phyloP scores from a whole-genome alignment of 2,888 invertebrate species.

The Meteorus cinctellus region DNA sequence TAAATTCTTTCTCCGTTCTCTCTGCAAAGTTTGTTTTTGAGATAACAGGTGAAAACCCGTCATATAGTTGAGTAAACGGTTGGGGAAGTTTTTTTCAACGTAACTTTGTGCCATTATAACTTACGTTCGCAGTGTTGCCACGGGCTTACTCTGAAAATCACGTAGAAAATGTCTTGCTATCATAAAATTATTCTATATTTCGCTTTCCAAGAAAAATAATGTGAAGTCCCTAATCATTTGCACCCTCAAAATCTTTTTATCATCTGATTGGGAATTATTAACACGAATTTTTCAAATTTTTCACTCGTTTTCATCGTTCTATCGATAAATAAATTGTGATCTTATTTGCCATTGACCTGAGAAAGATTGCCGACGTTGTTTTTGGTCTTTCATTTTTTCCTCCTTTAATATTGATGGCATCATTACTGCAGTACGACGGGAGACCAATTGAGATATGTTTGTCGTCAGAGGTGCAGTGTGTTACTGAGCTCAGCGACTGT shows the following conservation, averaged over 20 bases:
- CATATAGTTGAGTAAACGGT: neutral
- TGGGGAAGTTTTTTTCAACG: neutral
- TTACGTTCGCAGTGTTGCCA: neutral
- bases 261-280: no score
- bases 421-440: neutral
- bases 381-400: neutral
- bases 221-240: no score
- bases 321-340: neutral
- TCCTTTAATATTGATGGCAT: neutral
- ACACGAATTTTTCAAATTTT: no score
- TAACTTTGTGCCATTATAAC: slow-evolving; percentile 1
- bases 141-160: neutral
- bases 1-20: neutral
- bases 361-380: neutral
- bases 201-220: neutral
- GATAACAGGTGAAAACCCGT: slow-evolving; percentile 6
- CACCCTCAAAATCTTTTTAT: no score
- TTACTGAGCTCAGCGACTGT: neutral
- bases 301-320: no score
- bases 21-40: neutral
- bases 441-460: neutral
- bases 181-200: neutral
- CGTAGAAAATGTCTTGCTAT: neutral
- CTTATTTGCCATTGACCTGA: neutral
- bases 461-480: neutral